Evolutionary conservation across 2,888 invertebrate genomes (phyloP), one percentile per base, ranked within the genome.

Genomic region (Oscheius sp.): DNA sequence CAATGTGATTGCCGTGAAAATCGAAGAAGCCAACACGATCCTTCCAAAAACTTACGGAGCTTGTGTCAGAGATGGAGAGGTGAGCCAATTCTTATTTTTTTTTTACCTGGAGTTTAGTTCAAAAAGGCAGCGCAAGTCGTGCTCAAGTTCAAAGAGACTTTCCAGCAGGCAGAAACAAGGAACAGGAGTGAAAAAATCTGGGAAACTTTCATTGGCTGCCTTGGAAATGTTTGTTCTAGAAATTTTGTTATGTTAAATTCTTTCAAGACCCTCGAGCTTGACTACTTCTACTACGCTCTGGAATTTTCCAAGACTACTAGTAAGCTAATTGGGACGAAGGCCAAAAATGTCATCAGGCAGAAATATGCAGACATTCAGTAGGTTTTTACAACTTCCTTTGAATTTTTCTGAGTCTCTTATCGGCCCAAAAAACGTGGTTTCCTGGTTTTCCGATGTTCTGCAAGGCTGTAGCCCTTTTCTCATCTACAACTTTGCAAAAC

Each of bases 311-410:
- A 63, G 32, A 21, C 11, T 13, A 10, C 48, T 2, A 48, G 21
- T n/a, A 63, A 63, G 48, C 13, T 63, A 2, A 13, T 63, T 7
- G 63, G 63, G n/a, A 47, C 47, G 13, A 63, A 63, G 29, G 7
- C 42, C 29, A 63, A 63, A 48, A 63, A 63, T 50, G 21, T 63
- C 50, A 63, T 63, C 33, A n/a, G 63, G 32, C 63, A 63, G 48
- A 63, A 63, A 29, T 63, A 63, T 29, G 48, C 50, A 2, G 63
- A 63, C 13, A 63, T 63, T 21, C 63, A 63, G 63, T 63, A 29
- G 48, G 63, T 11, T 7, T 7, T 42, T 42, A 7, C 7, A 3
- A 42, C 3, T 42, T 42, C 48, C 11, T 4, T 29, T 63, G 4
- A 42, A 47, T 63, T 48, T 32, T 60, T 21, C 21, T 21, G 21